These are phyloP conservation scores for Drosophila subsilvestris DNA, from an alignment of 2,888 invertebrate genomes.

Conservation along the genomic window DNA sequence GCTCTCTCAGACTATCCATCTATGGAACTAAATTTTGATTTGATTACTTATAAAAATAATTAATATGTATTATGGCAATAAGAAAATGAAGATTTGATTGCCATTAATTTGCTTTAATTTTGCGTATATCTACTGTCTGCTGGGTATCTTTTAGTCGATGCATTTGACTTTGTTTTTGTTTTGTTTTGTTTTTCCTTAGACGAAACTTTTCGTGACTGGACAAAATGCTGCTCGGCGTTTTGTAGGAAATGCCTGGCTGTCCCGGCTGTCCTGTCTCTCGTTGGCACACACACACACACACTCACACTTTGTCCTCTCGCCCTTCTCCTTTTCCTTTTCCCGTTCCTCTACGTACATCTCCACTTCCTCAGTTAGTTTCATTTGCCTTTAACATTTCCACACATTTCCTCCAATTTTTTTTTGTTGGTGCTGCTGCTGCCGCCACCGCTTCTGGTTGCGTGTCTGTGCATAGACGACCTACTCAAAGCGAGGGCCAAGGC, in stretches of 20 bases:
- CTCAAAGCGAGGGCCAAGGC: conserved; percentile 40
- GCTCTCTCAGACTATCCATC: no score
- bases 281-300: conserved; percentile 64
- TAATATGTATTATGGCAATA: background rate
- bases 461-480: conserved; percentile 68
- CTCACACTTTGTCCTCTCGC: background rate
- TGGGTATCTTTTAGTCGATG: background rate
- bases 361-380: conserved; percentile 60
- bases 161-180: background rate
- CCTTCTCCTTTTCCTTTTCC: conserved; percentile 2
- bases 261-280: conserved; percentile 44
- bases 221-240: conserved; percentile 53
- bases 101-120: no score
- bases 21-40: no score
- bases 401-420: conserved; percentile 56
- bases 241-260: conserved; percentile 47
- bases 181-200: conserved; percentile 48
- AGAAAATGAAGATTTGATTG: no score
- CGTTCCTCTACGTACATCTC: conserved; percentile 4
- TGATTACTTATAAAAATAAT: no score
- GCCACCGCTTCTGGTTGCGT: conserved; percentile 63
- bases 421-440: background rate
- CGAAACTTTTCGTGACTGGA: conserved; percentile 78
- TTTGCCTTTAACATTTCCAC: conserved; percentile 78
- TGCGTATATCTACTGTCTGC: conserved; percentile 11